phyloP scores from a whole-genome alignment of 2,797 vertebrate genomes.

The Melanotaenia boesemani region DNA sequence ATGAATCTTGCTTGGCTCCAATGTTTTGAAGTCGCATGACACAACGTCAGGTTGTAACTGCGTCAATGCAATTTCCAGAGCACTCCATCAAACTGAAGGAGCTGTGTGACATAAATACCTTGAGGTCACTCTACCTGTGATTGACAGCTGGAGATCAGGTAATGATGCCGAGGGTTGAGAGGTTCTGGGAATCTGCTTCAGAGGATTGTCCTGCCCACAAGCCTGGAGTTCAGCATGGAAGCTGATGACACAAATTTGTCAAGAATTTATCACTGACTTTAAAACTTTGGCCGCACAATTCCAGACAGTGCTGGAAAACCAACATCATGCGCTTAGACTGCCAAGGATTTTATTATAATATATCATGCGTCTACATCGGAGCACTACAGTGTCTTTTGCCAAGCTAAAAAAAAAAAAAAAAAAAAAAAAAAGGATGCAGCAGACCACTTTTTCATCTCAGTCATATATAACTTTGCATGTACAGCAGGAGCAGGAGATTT shows the following conservation, averaged over 20 bases:
- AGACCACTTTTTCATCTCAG: background rate
- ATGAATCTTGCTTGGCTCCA: slow-evolving; percentile 27
- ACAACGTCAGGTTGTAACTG: slow-evolving; percentile 26
- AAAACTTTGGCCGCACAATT: slow-evolving; percentile 22
- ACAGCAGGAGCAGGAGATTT: background rate
- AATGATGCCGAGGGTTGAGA: slow-evolving; percentile 28
- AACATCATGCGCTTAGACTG: background rate
- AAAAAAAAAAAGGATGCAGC: background rate
- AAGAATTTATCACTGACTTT: slow-evolving; percentile 40
- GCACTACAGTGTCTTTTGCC: background rate
- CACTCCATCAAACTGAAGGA: slow-evolving; percentile 62
- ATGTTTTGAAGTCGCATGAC: slow-evolving; percentile 14
- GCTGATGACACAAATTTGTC: slow-evolving; percentile 27
- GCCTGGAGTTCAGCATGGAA: slow-evolving; percentile 29
- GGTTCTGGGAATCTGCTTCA: slow-evolving; percentile 54
- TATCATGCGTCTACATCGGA: background rate
- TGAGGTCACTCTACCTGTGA: slow-evolving; percentile 53
- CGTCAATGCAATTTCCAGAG: slow-evolving; percentile 47
- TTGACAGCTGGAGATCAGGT: slow-evolving; percentile 57
- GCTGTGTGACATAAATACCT: slow-evolving; percentile 46
- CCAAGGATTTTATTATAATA: background rate
- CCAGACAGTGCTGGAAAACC: background rate
- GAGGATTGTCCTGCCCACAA: slow-evolving; percentile 39
- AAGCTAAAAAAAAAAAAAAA: background rate
- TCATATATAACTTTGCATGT: background rate